phyloP scores from a whole-genome alignment of 2,113 vertebrate genomes.

The Symphodus melops region DNA sequence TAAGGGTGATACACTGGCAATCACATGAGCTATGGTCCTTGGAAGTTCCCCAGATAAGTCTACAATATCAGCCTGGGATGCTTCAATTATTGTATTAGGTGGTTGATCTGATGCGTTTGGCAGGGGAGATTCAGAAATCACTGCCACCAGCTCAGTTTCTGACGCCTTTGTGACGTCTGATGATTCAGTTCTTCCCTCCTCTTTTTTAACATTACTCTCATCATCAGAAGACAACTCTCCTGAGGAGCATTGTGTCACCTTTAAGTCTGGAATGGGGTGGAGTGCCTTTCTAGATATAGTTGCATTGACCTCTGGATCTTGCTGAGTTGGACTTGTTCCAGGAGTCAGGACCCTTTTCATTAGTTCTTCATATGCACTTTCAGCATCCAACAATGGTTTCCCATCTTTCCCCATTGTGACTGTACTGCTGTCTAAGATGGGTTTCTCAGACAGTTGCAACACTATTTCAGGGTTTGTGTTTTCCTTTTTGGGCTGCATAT shows the following conservation, averaged over 20 bases:
- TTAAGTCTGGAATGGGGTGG: conserved; percentile 95
- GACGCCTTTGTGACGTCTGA: conserved; percentile 70
- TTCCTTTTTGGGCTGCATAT: conserved; percentile 83
- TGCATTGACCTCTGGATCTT: conserved; percentile 69
- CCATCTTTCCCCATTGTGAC: conserved; percentile 85
- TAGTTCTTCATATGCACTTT: conserved; percentile 93
- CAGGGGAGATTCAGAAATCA: conserved; percentile 30
- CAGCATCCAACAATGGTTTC: conserved; percentile 91
- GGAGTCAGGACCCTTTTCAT: conserved; percentile 91
- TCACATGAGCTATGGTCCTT: conserved; percentile 60
- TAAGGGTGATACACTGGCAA: conserved; percentile 76
- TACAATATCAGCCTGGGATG: conserved; percentile 65
- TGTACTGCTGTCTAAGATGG: conserved; percentile 79
- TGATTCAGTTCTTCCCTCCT: conserved; percentile 75
- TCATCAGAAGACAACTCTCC: conserved; percentile 92
- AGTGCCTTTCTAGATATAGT: conserved; percentile 83
- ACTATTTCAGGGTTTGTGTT: conserved; percentile 87
- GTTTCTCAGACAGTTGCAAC: conserved; percentile 87
- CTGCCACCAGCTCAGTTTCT: conserved; percentile 54
- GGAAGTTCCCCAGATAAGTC: conserved; percentile 71
- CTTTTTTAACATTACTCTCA: conserved; percentile 83
- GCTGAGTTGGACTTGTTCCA: conserved; percentile 89
- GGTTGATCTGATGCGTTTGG: conserved; percentile 46
- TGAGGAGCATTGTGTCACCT: conserved; percentile 97
- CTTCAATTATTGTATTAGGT: conserved; percentile 20